Conservation (phyloP, 2,113 vertebrate species). For the Urocitellus parryii region DNA sequence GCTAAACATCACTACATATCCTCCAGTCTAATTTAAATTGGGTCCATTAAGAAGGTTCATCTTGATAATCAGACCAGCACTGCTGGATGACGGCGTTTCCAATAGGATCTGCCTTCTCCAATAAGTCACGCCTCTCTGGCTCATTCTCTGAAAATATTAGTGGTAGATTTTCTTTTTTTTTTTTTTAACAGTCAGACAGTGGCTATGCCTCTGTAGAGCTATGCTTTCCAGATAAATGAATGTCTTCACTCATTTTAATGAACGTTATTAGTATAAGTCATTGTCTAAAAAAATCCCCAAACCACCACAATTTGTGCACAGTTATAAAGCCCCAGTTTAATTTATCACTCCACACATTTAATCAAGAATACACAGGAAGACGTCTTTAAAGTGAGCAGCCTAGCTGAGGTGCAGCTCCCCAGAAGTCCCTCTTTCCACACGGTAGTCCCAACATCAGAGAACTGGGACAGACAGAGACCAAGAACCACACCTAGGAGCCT, state of each 20-base stretch:
- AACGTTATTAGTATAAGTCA: slow-evolving; percentile 53
- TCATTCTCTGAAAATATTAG: neutral
- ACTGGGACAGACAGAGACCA: accelerated
- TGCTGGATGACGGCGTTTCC: neutral
- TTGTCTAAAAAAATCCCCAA: neutral
- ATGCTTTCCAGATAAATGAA: slow-evolving; percentile 37
- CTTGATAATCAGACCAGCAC: neutral
- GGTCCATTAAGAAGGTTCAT: neutral
- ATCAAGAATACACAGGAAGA: slow-evolving; percentile 30
- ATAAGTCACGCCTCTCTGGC: neutral
- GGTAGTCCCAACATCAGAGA: neutral
- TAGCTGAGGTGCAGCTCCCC: neutral
- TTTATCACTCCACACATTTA: slow-evolving; percentile 13
- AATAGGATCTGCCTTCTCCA: neutral
- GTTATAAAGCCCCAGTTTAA: slow-evolving; percentile 41
- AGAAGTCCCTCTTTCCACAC: neutral
- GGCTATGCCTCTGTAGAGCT: neutral
- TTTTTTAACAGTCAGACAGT: neutral
- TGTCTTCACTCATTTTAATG: slow-evolving; percentile 38
- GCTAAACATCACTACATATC: neutral
- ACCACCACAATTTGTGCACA: neutral
- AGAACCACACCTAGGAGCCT: neutral
- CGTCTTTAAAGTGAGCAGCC: neutral
- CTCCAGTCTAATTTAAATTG: slow-evolving; percentile 12
- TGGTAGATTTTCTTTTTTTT: neutral